Base-by-base conservation (phyloP, 2,797 vertebrate genomes). In the Acridotheres tristis region DNA sequence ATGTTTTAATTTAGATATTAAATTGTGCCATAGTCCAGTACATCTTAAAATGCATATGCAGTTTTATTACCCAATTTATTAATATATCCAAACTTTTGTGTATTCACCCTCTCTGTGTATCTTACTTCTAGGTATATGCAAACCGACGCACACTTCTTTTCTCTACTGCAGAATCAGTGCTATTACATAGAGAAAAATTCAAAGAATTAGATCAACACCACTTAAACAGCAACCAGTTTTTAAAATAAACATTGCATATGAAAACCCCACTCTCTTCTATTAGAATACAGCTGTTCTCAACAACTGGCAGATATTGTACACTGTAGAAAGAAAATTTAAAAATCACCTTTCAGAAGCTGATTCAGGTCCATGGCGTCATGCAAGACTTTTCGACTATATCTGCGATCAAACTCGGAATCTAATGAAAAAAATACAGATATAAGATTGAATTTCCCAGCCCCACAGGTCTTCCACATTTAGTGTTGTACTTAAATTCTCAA, bases 331-430 rank as follows among this genome's bases (percentile, higher is more conserved):
- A 88, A 90, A 91, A 66, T 11, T 14, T 40, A 32, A 57, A 88
- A 81, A 63, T 97, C 96, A 98, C 98, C 98, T 98, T 98, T 98
- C 74, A 98, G 96, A 93, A 98, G 97, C 74, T 98, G 96, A 94
- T 98, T 98, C 87, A 98, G 97, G 77, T 98, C 98, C 97, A 98
- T 89, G 59, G 98, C 98, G 94, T 98, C 98, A 86, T 98, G 97
- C 83, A 98, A 93, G 78, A 97, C 96, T 96, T 98, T 98, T 42
- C 92, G 96, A 79, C 96, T 97, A 2, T 96, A 92, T 93, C 94
- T 98, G 55, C 47, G 94, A 77, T 97, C 97, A 89, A 96, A 79
- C 59, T 85, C 96, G 4, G 96, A 95, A 93, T 98, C 97, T 97
- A 97, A 74, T 10, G 43, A 92, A 61, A 95, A 74, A 88, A 94